Base-by-base conservation (phyloP, 2,113 vertebrate genomes). In the Ceratotherium simum region DNA sequence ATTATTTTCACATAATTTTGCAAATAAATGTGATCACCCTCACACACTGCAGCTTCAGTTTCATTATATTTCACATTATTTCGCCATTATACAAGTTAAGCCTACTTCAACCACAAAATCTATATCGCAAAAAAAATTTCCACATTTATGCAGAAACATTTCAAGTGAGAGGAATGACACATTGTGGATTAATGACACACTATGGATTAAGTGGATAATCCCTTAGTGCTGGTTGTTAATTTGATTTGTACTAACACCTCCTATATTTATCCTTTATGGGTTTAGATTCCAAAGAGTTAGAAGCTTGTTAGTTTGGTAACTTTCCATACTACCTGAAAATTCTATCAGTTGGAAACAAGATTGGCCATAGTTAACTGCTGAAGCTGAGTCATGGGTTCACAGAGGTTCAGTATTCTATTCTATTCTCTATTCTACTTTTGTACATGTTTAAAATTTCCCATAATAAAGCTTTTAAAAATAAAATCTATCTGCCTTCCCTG, bases 401-500 rank as follows among this genome's bases (percentile, higher is more conserved):
- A 16, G 64, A 73, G 16, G 33, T 31, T 90, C 65, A 14, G 8
- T 33, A 60, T 25, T 80, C 14, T 31, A 27, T 17, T 65, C 67
- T 80, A 39, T 51, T 76, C 5, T 92, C 20, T 73, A 13, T 27
- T 64, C 60, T 94, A 48, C 17, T 67, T 73, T 88, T 64, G 20
- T 54, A n/a, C 54, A 21, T 75, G 39, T 70, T 72, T 73, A 86
- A 92, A 89, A 84, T 70, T 54, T n/a, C 29, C 42, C 21, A 54
- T 36, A 76, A 88, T 33, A 69, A 62, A 69, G 12, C 76, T 90
- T 81, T 60, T 39, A 42, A 67, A 94, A 80, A 70, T 54, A 75
- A 95, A 76, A 89, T 70, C n/a, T n/a, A 82, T 86, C 80, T 90
- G 72, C 36, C 60, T 93, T 67, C 7, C 51, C 90, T 48, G 27